Base-by-base conservation (phyloP, 2,888 invertebrate species). In the Trichacis sp. region DNA sequence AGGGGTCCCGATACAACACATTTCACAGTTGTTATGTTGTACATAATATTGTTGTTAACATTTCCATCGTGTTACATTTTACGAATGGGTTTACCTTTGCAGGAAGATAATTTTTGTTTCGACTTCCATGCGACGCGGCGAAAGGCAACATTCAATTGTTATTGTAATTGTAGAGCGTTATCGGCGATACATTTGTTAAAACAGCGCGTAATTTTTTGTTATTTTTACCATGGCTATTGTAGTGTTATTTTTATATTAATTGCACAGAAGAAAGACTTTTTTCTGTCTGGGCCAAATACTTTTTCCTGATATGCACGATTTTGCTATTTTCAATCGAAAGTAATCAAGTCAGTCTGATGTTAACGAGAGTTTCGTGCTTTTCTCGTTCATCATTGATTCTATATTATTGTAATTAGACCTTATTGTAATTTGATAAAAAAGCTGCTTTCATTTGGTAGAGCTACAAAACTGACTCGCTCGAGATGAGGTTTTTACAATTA, bases 111-210 rank as follows among this genome's bases (percentile, higher is more conserved):
- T 42, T 42, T 42, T 42, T 54, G 69, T 70, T 74, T 62, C 64
- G 64, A 72, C 61, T 72, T 76, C 70, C 68, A n/a, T n/a, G n/a
- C n/a, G 73, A 72, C 73, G 70, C 77, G 77, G 77, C 76, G 74
- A 78, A 79, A 79, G 79, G 79, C 78, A 80, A 80, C 80, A 79
- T 79, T 80, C 64, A 79, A 68, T 66, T 50, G 55, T 63, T 54
- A 56, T 62, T 56, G 42, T 58, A 72, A 68, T 66, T 73, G 73
- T 73, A 60, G 53, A 56, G 59, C 43, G 54, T 75, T 69, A 70
- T 45, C 46, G 51, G 40, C 51, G 49, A 52, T 52, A 59, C 52
- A 14, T 52, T 24, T 24, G 14, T 9, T 58, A 33, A 8, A 15
- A 19, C 33, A 30, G n/a, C n/a, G 17, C 18, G 14, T 43, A 14